Conservation (phyloP, 2,888 invertebrate genomes). For the Drosophila monieri region DNA sequence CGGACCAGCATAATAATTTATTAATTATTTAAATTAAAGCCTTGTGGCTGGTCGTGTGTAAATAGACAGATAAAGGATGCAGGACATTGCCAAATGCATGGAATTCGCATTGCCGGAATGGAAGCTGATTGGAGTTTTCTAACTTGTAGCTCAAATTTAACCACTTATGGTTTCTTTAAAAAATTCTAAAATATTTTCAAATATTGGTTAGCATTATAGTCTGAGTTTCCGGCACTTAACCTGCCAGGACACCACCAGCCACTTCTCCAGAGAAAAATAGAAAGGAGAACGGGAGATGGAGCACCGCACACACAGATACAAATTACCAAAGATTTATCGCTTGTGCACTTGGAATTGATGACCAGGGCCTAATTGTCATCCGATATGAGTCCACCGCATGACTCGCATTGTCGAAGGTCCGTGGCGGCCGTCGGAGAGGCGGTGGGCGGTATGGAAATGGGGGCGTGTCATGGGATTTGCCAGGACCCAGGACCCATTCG, state of each 20-base stretch:
- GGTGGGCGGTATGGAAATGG: slow-evolving; percentile 16
- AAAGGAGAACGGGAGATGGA: slow-evolving; percentile 14
- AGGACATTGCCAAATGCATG: slow-evolving; percentile 13
- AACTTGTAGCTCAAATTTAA: slow-evolving; percentile 12
- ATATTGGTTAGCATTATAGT: slow-evolving; percentile 56
- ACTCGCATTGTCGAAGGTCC: slow-evolving; percentile 75
- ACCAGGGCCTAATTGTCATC: slow-evolving; percentile 79
- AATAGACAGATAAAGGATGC: slow-evolving; percentile 39
- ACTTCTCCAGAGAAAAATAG: background rate
- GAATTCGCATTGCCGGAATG: background rate
- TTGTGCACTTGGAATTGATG: slow-evolving; percentile 79
- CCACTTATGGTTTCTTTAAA: slow-evolving; percentile 11
- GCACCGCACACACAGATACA: slow-evolving; percentile 54
- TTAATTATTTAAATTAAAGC: slow-evolving; percentile 77
- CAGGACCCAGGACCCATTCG: slow-evolving; percentile 59
- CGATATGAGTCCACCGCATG: slow-evolving; percentile 79
- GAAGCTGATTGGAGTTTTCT: background rate
- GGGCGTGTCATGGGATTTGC: slow-evolving; percentile 23
- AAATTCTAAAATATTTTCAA: slow-evolving; percentile 33
- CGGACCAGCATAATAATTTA: slow-evolving; percentile 65
- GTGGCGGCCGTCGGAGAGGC: slow-evolving; percentile 48
- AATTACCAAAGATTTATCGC: slow-evolving; percentile 80
- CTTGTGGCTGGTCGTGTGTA: slow-evolving; percentile 46
- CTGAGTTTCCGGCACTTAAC: slow-evolving; percentile 60
- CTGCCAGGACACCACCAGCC: slow-evolving; percentile 35